Conservation (phyloP, 2,113 vertebrate genomes). For the Seriola quinqueradiata region DNA sequence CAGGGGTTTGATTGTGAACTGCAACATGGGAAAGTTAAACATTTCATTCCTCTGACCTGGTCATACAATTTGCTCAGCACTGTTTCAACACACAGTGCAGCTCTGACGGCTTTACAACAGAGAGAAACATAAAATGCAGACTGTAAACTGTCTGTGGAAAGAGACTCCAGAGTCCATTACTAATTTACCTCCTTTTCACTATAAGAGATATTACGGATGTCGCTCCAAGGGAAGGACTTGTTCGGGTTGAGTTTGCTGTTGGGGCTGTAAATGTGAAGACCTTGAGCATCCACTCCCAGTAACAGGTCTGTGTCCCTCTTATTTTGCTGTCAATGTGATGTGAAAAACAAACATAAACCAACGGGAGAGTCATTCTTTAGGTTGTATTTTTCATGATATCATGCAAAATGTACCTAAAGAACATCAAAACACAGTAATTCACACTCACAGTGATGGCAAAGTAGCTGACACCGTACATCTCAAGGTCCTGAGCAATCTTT, state of each 20-base stretch:
- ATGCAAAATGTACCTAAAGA: background rate
- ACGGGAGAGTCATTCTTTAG: background rate
- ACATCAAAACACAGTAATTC: background rate
- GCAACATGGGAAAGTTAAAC: slow-evolving; percentile 17
- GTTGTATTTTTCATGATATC: background rate
- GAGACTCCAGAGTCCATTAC: background rate
- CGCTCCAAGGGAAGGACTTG: slow-evolving; percentile 93
- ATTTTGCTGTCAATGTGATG: slow-evolving; percentile 86
- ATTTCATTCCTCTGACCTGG: background rate
- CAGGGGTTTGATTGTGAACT: slow-evolving; percentile 94
- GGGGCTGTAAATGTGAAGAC: slow-evolving; percentile 92
- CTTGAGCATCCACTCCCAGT: slow-evolving; percentile 92
- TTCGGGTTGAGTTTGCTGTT: slow-evolving; percentile 91
- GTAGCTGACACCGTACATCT: slow-evolving; percentile 96
- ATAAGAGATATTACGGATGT: slow-evolving; percentile 92
- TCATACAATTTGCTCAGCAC: background rate
- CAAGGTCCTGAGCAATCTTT: slow-evolving; percentile 94
- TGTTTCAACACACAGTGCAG: background rate
- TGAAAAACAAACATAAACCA: slow-evolving; percentile 8
- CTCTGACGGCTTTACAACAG: too few relatives aligned
- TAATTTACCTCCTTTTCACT: slow-evolving; percentile 91
- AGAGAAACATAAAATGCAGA: background rate
- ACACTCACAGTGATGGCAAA: slow-evolving; percentile 91
- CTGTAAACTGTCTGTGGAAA: background rate
- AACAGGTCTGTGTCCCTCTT: slow-evolving; percentile 91